phyloP scores from a whole-genome alignment of 2,888 invertebrate species.

The Vannuccia rotundouncinata region DNA sequence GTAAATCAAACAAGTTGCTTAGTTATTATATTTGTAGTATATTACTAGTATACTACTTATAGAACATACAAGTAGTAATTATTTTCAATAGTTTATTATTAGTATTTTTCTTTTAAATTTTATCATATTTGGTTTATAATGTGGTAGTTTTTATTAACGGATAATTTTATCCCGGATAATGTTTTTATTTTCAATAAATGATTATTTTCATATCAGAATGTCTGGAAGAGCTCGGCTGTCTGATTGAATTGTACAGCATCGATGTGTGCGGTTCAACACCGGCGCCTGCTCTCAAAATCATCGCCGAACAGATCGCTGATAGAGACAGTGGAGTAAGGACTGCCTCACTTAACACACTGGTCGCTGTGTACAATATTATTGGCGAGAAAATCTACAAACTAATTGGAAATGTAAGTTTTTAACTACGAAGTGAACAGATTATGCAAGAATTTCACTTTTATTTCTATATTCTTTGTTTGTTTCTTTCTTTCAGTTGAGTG shows the following conservation, averaged over 20 bases:
- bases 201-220: conserved; percentile 75
- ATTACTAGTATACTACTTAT: too few relatives aligned
- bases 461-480: conserved; percentile 53
- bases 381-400: conserved; percentile 85
- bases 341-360: conserved; percentile 86
- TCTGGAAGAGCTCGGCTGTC: conserved; percentile 76
- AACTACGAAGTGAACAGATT: background rate
- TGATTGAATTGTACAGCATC: conserved; percentile 78
- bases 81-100: too few relatives aligned
- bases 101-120: background rate
- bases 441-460: background rate
- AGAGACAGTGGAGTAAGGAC: conserved; percentile 89
- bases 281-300: conserved; percentile 69
- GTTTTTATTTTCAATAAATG: too few relatives aligned
- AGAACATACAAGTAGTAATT: too few relatives aligned
- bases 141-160: too few relatives aligned
- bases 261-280: conserved; percentile 75
- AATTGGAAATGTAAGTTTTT: conserved; percentile 72
- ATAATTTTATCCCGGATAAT: too few relatives aligned
- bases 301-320: conserved; percentile 89
- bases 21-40: too few relatives aligned
- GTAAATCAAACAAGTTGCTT: too few relatives aligned
- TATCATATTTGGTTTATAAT: conserved; percentile 44
- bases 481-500: too few relatives aligned
- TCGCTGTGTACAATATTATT: conserved; percentile 78